Evolutionary conservation across 2,113 vertebrate genomes (phyloP), one percentile per base, ranked within the genome.

Genomic region (Nerophis ophidion): DNA sequence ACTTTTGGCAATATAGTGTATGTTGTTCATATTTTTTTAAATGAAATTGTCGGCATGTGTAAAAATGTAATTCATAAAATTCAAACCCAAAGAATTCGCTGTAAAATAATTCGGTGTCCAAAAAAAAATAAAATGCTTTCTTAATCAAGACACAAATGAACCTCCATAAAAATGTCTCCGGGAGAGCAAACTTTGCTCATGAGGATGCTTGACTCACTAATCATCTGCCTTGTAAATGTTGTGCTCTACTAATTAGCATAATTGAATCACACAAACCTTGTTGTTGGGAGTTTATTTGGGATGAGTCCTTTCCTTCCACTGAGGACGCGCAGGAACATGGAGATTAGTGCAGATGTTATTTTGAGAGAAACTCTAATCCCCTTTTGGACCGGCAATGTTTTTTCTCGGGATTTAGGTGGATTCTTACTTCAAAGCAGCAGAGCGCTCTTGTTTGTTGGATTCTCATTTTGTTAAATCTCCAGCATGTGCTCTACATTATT

Each of bases 351-450:
- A 12, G 5, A 6, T 44, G 8, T 33, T 51, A 51, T 51, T 33
- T 51, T 5, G 17, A 33, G 61, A 65, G 15, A 50, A 38, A 52
- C 17, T 49, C 6, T 10, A 5, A 26, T 33, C 26, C 26, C 26
- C 12, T 51, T 66, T 62, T 58, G 68, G 64, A 46, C 16, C 76
- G 50, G 57, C 74, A 75, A 72, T 65, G 38, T 51, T 50, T 49
- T 49, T 9, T 63, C 35, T 51, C 34, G 70, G 71, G 77, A 79
- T 84, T 80, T 83, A 75, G 77, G 77, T 50, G 10, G 8, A 19
- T 80, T 74, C 57, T 62, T 66, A 74, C 81, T 82, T 83, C 75
- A 84, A 83, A 84, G 74, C 71, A 59, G 58, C 48, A 52, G 49
- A 10, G 26, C 63, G 51, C 44, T 64, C 13, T 76, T 76, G 71